phyloP scores from a whole-genome alignment of 2,888 invertebrate species.

The Tachystola acroxantha region DNA sequence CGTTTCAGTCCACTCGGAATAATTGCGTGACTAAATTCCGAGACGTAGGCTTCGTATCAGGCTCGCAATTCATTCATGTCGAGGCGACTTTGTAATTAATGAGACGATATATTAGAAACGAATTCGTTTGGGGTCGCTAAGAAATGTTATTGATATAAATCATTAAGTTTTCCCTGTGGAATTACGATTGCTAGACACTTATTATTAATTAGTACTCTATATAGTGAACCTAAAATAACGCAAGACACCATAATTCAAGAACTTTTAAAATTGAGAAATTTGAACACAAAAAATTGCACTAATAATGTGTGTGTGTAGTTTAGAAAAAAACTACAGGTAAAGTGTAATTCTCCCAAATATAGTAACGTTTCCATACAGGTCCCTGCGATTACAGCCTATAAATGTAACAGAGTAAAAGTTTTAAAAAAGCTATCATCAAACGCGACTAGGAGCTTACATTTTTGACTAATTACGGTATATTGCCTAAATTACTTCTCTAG shows the following conservation, averaged over 20 bases:
- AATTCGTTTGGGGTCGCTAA: slow-evolving; percentile 53
- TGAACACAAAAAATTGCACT: too few species aligned
- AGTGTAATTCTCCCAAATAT: too few species aligned
- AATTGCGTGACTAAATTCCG: slow-evolving; percentile 58
- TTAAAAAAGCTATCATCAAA: too few species aligned
- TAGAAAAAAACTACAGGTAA: too few species aligned
- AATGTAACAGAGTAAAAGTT: too few species aligned
- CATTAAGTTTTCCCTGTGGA: slow-evolving; percentile 24
- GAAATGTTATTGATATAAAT: slow-evolving; percentile 37
- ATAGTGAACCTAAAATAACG: too few species aligned
- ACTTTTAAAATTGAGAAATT: too few species aligned
- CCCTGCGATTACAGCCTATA: too few species aligned
- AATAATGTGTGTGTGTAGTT: too few species aligned
- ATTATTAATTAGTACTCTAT: too few species aligned
- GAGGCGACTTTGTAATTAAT: slow-evolving; percentile 52
- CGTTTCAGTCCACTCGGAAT: slow-evolving; percentile 35
- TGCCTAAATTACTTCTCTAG: slow-evolving; percentile 40
- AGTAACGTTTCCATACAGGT: too few species aligned
- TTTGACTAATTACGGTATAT: slow-evolving; percentile 23
- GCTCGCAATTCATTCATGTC: slow-evolving; percentile 51
- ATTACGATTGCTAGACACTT: slow-evolving; percentile 6
- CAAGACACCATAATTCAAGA: too few species aligned
- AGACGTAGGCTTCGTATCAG: slow-evolving; percentile 44
- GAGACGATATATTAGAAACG: slow-evolving; percentile 53
- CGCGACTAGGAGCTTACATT: not conserved